These are phyloP conservation scores for Brachionus plicatilis DNA, from an alignment of 1,140 invertebrate genomes.

Conservation along the genomic window DNA sequence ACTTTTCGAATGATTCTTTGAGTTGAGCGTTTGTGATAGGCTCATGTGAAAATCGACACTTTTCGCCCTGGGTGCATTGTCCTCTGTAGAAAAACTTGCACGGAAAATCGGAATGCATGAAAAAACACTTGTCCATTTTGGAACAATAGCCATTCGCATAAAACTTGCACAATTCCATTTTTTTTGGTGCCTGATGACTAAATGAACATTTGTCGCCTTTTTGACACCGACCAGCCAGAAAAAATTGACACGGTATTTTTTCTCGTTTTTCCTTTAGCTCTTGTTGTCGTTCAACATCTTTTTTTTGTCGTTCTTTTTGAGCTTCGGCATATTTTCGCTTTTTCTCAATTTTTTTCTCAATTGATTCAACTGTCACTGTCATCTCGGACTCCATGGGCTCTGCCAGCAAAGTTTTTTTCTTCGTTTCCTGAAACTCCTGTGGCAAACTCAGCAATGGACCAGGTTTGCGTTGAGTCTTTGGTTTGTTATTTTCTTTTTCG, in stretches of 20 bases:
- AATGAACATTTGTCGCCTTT: constrained; percentile 71
- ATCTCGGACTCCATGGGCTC: neutral
- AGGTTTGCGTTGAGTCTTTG: constrained; percentile 9
- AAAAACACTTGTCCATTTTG: constrained; percentile 87
- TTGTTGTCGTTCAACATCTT: constrained; percentile 33
- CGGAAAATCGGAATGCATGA: constrained; percentile 91
- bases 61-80: constrained; percentile 69
- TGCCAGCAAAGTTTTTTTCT: neutral
- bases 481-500: constrained; percentile 27
- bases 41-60: constrained; percentile 86
- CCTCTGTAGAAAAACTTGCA: constrained; percentile 93
- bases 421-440: neutral
- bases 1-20: constrained; percentile 30
- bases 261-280: constrained; percentile 19
- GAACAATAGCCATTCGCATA: constrained; percentile 90
- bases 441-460: neutral
- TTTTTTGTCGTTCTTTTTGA: constrained; percentile 26
- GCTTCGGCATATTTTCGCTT: constrained; percentile 30
- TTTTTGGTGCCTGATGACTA: constrained; percentile 76
- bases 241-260: constrained; percentile 26
- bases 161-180: constrained; percentile 92
- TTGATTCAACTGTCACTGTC: constrained; percentile 19
- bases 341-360: constrained; percentile 37
- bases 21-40: constrained; percentile 64
- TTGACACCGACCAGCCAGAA: neutral